phyloP scores from a whole-genome alignment of 2,113 vertebrate genomes.

The Alectura lathami region DNA sequence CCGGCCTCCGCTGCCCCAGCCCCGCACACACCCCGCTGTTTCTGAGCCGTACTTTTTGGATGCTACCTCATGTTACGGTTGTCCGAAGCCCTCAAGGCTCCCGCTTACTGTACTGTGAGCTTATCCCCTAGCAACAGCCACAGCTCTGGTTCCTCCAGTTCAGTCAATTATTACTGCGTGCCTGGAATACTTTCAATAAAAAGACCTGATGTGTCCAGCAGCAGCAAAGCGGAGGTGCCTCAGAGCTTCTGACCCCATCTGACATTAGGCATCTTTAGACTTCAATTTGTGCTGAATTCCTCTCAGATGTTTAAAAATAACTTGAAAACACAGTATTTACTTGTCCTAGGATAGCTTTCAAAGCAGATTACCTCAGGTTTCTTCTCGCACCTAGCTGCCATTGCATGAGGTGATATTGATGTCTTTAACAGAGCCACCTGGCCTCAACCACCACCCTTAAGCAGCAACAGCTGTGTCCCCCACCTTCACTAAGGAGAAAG shows the following conservation, averaged over 20 bases:
- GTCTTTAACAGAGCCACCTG: not conserved
- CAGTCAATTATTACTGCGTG: not conserved
- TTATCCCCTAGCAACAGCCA: constrained; percentile 14
- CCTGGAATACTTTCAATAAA: not conserved
- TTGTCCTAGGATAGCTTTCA: not conserved
- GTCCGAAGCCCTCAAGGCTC: no score
- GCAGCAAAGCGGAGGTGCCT: not conserved
- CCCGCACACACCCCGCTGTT: no score
- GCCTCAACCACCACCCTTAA: not conserved
- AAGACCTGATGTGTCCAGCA: not conserved
- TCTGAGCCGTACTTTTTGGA: no score
- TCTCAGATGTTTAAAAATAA: not conserved
- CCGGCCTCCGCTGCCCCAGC: no score
- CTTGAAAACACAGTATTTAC: not conserved
- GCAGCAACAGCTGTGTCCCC: not conserved
- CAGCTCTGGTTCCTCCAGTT: not conserved
- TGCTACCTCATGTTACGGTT: no score
- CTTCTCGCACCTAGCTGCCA: not conserved
- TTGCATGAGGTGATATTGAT: no score
- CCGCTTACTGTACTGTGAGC: not conserved
- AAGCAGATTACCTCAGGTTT: not conserved
- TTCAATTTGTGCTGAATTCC: not conserved
- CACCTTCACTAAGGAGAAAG: not conserved
- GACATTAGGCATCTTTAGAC: not conserved
- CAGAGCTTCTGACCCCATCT: not conserved